Percentiles rank a stretch among this genome's conserved stretches.
Conservation (phyloP, 2,797 vertebrate genomes). For the Malacoctenus gilli region DNA sequence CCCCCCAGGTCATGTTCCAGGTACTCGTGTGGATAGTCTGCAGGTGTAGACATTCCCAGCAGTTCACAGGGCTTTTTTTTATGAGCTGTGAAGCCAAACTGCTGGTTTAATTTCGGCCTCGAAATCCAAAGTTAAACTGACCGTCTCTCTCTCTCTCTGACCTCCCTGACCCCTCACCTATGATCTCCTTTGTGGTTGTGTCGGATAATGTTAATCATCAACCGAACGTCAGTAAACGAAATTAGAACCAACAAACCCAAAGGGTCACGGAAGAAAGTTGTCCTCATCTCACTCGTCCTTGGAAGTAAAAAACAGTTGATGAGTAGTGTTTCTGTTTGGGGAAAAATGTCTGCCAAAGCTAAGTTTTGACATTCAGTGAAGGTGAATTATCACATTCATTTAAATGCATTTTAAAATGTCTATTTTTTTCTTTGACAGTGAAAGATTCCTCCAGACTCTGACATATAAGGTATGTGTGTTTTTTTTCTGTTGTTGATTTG, state of each 20-base stretch:
- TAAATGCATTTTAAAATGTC: too few relatives aligned
- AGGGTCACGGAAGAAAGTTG: too few relatives aligned
- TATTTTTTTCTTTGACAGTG: conserved; percentile 63
- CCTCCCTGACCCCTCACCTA: conserved; percentile 24
- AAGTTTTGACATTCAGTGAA: conserved; percentile 8
- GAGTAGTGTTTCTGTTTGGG: too few relatives aligned
- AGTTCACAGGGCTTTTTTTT: conserved; percentile 54
- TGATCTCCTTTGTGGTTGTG: conserved; percentile 51
- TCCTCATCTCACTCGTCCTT: too few relatives aligned
- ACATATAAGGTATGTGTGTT: conserved; percentile 76
- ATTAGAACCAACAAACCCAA: conserved; percentile 19
- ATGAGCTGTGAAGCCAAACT: conserved; percentile 63
- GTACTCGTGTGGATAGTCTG: conserved; percentile 57
- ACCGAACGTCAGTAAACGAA: conserved; percentile 13
- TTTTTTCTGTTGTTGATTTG: conserved; percentile 37
- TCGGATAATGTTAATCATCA: conserved; percentile 52
- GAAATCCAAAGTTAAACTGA: conserved; percentile 33
- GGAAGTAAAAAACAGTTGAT: too few relatives aligned
- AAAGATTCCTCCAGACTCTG: conserved; percentile 76
- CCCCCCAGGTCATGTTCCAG: conserved; percentile 70
- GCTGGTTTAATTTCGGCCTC: conserved; percentile 36
- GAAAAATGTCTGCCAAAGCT: not conserved
- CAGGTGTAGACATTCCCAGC: conserved; percentile 72
- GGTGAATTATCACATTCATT: not conserved
- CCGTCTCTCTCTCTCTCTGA: conserved; percentile 26